phyloP scores from a whole-genome alignment of 2,888 invertebrate species.

The Apamea anceps region DNA sequence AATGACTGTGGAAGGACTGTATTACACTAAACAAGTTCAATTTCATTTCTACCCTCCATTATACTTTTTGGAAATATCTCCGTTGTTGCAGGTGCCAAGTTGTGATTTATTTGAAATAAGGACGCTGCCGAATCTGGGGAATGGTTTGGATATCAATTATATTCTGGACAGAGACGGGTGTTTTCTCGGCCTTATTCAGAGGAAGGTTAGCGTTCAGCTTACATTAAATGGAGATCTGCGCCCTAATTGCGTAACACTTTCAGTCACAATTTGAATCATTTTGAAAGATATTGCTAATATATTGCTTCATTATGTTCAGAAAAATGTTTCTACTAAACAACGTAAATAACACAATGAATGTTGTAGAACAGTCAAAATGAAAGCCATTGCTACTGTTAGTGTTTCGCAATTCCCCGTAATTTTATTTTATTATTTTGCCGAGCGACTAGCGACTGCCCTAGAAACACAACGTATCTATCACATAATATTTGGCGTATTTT shows the following conservation, averaged over 20 bases:
- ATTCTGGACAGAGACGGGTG: slow-evolving; percentile 91
- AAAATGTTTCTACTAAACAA: background rate
- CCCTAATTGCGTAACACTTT: background rate
- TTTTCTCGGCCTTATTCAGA: slow-evolving; percentile 92
- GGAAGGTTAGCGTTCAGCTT: slow-evolving; percentile 88
- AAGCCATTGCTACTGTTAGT: no score
- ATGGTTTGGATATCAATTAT: slow-evolving; percentile 86
- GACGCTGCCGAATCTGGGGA: slow-evolving; percentile 89
- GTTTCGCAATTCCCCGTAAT: background rate
- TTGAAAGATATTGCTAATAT: background rate
- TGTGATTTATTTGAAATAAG: slow-evolving; percentile 93
- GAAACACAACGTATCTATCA: background rate
- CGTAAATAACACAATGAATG: no score
- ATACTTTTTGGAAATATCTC: background rate
- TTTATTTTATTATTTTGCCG: background rate
- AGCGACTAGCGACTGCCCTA: slow-evolving; percentile 1
- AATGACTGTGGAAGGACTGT: background rate
- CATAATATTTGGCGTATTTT: background rate
- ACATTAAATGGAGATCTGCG: background rate
- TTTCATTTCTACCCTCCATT: slow-evolving; percentile 2
- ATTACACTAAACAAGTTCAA: background rate
- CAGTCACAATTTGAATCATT: background rate
- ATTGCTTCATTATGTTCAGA: background rate
- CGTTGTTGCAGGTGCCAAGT: slow-evolving; percentile 90
- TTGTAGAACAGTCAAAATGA: no score